Evolutionary conservation across 30 jellyfish, hydroid and myxozoan genomes (phyloP), one percentile per base, ranked within the genome.

Genomic region (Mastigias papua): DNA sequence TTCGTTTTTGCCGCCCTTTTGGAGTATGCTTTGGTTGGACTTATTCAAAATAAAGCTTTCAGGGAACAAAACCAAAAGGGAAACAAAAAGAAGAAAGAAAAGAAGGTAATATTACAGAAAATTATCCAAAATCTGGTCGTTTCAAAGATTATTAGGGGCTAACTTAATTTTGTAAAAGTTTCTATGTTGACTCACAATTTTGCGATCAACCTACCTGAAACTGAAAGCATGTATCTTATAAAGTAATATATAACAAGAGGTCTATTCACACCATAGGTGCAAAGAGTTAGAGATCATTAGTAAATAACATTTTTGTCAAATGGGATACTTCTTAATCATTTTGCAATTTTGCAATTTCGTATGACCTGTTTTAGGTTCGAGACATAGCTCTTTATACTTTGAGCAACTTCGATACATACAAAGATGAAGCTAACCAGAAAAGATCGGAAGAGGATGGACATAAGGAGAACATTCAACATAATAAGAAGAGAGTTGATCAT

Each of bases 1-100:
- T 93, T 86, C 51, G 98, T 93, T 8, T 93, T 93, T 82, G 98
- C 98, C 32, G 98, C 98, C 30, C 90, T 93, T 19, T 87, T 62
- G 48, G 98, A 93, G 76, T 87, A 87, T 48, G 98, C 98, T 1
- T 21, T 93, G 2, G 98, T 93, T 17, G 98, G 95, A 1, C 72
- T 79, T 46, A 51, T 71, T 23, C 68, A 65, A 13, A 65, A 46
- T 42, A 65, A 66, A 23, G 42, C 33, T 6, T 22, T 15, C 21
- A 63, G 19, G 23, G 23, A 63, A 25, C 74, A 25, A 13, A 27
- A 63, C 5, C 8, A 19, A 57, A 57, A n/a, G n/a, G 26, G 21
- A 20, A 58, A 9, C 27, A 58, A n/a, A 8, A 58, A n/a, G 60
- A 46, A 46, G 60, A 46, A 46, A 46, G 60, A 46, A 16, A 46